Evolutionary conservation across 2,797 vertebrate species (phyloP).

Genomic region (Danionella dracula): DNA sequence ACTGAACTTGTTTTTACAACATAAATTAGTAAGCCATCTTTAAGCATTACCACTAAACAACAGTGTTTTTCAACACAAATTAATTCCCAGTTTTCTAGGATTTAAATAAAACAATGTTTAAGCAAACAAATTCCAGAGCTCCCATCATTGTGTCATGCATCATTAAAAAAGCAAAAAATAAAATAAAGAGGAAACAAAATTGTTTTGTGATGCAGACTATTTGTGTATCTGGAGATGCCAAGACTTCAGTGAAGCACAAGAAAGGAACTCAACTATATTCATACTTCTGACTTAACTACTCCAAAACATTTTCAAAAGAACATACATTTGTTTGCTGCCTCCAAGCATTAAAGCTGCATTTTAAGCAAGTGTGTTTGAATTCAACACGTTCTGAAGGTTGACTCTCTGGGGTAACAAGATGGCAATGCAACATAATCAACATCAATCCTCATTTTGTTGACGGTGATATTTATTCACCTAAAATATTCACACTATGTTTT

Average conservation of each 20-base stretch:
- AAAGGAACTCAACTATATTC: background rate
- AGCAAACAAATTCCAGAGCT: background rate
- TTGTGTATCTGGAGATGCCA: constrained; percentile 3
- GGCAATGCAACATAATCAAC: background rate
- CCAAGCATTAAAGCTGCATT: background rate
- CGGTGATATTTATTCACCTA: too few relatives aligned
- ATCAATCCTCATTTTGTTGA: too few relatives aligned
- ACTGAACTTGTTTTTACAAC: too few relatives aligned
- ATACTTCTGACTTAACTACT: constrained; percentile 21
- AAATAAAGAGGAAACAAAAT: background rate
- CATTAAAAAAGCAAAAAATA: background rate
- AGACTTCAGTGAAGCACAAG: constrained; percentile 25
- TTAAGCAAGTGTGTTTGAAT: constrained; percentile 5
- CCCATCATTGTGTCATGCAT: constrained; percentile 5
- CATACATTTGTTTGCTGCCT: constrained; percentile 9
- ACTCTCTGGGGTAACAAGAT: background rate
- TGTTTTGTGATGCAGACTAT: background rate
- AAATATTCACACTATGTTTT: too few relatives aligned
- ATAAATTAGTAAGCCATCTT: too few relatives aligned
- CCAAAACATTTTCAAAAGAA: background rate
- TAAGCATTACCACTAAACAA: too few relatives aligned
- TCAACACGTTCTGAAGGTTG: background rate
- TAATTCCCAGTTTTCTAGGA: too few relatives aligned
- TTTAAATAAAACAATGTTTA: constrained; percentile 7
- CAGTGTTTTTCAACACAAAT: too few relatives aligned